Evolutionary conservation across 2,888 invertebrate species (phyloP), one percentile per base, ranked within the genome.

Genomic region (Stenurella melanura): DNA sequence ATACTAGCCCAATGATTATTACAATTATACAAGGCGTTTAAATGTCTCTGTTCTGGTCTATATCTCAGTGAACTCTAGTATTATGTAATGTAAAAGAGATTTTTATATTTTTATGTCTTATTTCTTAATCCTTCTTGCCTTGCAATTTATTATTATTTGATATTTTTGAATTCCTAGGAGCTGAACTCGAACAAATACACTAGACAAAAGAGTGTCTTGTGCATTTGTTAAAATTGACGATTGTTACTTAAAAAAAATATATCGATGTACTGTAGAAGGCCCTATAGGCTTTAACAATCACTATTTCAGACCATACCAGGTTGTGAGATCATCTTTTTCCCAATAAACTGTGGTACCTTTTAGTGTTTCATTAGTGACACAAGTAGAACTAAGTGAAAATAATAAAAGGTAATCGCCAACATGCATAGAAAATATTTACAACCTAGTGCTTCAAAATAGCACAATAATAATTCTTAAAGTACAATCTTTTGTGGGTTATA

Each of bases 251-350:
- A 82, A 80, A n/a, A 80, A 80, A 80, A 82, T 82, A 82, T 82
- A 82, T 84, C 74, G 78, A 82, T 85, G 83, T 85, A 82, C 82
- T 77, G 81, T 83, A 82, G 81, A 61, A 68, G 75, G 82, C 81
- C 80, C 81, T 76, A 81, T 82, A 82, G 86, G 86, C 85, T 85
- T 85, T 83, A 83, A 87, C 85, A 87, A 87, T 87, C 87, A 87
- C 81, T 78, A 80, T 82, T 83, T 82, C 84, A 85, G 87, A 88
- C 87, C 87, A 87, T 86, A 85, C 82, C 83, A 87, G 88, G 89
- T 89, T 89, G 89, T 89, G 89, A 89, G 86, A 85, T 86, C 82
- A 50, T 82, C 85, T 85, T 85, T 79, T 80, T 78, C 74, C 60
- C 70, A 70, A 70, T 60, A 38, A 50, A 70, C 58, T 70, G 26